Conservation (phyloP, 2,113 vertebrate genomes). For the Poicephalus gulielmi region DNA sequence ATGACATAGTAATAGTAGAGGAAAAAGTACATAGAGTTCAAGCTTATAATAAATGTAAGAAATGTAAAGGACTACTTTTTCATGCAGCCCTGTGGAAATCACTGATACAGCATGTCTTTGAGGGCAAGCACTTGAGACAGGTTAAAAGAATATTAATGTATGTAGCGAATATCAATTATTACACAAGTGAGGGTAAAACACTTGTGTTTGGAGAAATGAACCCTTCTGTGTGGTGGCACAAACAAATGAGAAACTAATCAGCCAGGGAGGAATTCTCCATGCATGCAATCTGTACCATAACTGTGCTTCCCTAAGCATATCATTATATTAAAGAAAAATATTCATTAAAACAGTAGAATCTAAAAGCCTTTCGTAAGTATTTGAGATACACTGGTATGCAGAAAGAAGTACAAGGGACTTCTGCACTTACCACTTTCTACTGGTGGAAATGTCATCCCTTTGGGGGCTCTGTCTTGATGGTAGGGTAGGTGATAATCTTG, state of each 20-base stretch:
- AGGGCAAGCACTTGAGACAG: not conserved
- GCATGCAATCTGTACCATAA: not conserved
- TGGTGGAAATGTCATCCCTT: not conserved
- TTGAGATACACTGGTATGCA: not conserved
- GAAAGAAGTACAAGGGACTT: not conserved
- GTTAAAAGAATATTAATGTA: not conserved
- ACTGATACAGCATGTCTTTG: not conserved
- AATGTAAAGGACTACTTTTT: not conserved
- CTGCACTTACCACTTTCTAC: not conserved
- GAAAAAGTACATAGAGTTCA: not conserved
- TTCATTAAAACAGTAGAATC: not conserved
- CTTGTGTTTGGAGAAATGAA: not conserved
- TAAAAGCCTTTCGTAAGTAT: not conserved
- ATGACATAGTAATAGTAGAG: not conserved
- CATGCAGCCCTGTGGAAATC: not conserved
- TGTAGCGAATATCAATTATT: not conserved
- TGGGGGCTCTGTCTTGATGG: not conserved
- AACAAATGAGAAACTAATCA: not conserved
- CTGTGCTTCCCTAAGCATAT: not conserved
- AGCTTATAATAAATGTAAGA: not conserved
- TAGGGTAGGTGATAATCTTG: not conserved
- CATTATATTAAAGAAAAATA: not conserved
- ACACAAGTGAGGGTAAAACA: not conserved
- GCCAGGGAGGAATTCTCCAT: not conserved
- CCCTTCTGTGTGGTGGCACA: not conserved